Percentiles rank a stretch among this genome's conserved stretches.
phyloP scores from a whole-genome alignment of 2,113 vertebrate genomes.

The Anoura caudifer region DNA sequence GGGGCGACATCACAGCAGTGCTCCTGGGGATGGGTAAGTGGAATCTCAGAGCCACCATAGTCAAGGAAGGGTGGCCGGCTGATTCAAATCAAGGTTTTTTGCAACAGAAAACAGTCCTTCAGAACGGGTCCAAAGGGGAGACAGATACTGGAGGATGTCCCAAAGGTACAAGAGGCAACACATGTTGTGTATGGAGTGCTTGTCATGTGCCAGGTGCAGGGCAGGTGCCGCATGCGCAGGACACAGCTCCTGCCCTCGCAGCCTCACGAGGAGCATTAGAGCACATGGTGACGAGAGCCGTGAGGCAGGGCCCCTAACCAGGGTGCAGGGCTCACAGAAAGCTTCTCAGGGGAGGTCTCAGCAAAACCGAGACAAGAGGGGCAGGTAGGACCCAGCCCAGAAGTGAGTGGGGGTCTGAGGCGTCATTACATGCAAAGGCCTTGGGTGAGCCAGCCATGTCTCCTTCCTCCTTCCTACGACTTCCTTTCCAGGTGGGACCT shows the following conservation, averaged over 20 bases:
- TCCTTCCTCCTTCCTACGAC: not conserved
- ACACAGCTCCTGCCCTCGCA: not conserved
- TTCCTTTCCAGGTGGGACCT: not conserved
- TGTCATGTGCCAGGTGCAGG: not conserved
- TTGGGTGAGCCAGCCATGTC: accelerated
- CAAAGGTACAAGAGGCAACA: not conserved
- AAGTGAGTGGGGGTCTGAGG: not conserved
- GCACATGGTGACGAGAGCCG: accelerated
- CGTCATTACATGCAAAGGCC: not conserved
- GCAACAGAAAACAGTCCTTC: not conserved
- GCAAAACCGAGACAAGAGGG: not conserved
- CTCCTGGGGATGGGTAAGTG: not conserved
- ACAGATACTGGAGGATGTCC: not conserved
- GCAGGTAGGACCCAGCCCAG: no score
- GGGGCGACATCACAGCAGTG: not conserved
- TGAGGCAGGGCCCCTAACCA: accelerated
- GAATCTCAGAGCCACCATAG: not conserved
- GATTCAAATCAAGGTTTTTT: not conserved
- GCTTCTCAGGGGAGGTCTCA: accelerated
- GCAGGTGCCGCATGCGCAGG: not conserved
- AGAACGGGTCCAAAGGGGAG: not conserved
- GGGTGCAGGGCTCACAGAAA: not conserved
- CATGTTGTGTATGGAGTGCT: not conserved
- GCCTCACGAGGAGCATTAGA: not conserved
- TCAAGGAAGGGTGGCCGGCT: not conserved